phyloP scores from a whole-genome alignment of 2,113 vertebrate genomes.

The Turnix velox region DNA sequence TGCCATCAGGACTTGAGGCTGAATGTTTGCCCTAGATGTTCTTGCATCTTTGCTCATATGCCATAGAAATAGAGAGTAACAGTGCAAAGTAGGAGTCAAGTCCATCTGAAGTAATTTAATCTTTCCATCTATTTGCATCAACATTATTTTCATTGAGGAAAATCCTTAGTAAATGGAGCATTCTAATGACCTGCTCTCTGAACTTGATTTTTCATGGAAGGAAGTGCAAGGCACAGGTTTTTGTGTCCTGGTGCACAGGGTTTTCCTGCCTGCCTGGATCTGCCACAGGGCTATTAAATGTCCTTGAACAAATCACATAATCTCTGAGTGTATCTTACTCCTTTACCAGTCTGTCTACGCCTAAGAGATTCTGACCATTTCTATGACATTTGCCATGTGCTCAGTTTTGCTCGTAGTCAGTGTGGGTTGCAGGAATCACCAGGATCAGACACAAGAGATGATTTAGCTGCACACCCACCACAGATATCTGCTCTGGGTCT shows the following conservation, averaged over 20 bases:
- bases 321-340: background rate
- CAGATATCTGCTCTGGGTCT: background rate
- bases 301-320: background rate
- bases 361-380: background rate
- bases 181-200: background rate
- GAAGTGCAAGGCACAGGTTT: background rate
- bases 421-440: background rate
- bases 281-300: background rate
- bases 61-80: background rate
- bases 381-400: background rate
- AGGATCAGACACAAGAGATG: background rate
- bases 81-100: background rate
- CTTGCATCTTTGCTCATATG: background rate
- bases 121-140: constrained; percentile 18
- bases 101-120: background rate
- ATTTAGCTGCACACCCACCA: background rate
- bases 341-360: background rate
- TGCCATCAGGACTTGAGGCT: background rate
- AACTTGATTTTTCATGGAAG: constrained; percentile 19
- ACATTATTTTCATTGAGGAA: constrained; percentile 12
- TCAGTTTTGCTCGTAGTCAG: background rate
- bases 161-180: constrained; percentile 18
- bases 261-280: background rate
- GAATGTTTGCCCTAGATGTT: background rate
- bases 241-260: background rate